These are phyloP conservation scores for Cybosia mesomella DNA, from an alignment of 2,888 invertebrate species.

Conservation along the genomic window DNA sequence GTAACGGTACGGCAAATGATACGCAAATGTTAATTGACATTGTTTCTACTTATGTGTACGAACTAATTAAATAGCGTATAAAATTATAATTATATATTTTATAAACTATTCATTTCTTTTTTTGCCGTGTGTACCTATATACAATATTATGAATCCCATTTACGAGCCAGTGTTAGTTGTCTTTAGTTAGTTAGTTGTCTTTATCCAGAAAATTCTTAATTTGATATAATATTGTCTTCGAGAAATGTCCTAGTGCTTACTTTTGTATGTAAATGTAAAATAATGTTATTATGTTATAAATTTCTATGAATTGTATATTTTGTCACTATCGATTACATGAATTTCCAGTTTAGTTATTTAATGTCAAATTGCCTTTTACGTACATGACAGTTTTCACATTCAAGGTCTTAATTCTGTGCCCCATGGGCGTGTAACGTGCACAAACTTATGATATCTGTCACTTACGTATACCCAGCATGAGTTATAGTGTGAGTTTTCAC, in stretches of 20 bases:
- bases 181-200: neutral
- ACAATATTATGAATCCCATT: no score
- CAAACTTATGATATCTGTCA: no score
- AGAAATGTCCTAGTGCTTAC: conserved; percentile 28
- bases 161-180: no score
- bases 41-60: no score
- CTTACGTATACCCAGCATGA: no score
- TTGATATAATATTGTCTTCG: neutral
- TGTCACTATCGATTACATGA: conserved; percentile 51
- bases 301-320: conserved; percentile 65
- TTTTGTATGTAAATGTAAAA: conserved; percentile 63
- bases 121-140: no score
- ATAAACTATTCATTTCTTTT: no score
- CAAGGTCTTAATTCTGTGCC: neutral
- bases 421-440: neutral
- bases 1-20: no score
- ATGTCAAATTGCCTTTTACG: conserved; percentile 37
- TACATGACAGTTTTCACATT: conserved; percentile 29
- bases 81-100: no score
- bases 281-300: conserved; percentile 49
- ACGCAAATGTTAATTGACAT: no score
- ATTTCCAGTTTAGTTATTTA: conserved; percentile 38
- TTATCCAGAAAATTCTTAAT: neutral
- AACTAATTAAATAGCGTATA: no score
- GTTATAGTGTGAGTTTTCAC: no score